Evolutionary conservation across 1,140 invertebrate genomes (phyloP).

Genomic region (Eurosta solidaginis): DNA sequence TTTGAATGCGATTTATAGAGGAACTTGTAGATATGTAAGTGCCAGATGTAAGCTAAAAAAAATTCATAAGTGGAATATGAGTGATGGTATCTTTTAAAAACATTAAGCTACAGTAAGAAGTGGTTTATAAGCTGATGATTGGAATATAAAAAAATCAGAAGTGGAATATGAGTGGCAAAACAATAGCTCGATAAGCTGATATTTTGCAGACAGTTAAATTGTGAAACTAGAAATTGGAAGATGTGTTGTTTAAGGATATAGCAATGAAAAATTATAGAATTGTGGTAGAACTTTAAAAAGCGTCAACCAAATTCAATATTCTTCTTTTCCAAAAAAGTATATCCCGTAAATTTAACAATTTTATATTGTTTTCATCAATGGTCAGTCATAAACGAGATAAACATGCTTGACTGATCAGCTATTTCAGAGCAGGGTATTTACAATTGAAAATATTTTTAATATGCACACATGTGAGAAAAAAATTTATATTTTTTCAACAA

Average conservation of each 20-base stretch:
- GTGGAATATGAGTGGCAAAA: too few relatives aligned
- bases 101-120: too few relatives aligned
- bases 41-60: too few relatives aligned
- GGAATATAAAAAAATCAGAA: too few relatives aligned
- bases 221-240: background rate
- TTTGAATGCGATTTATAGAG: background rate
- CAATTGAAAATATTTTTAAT: background rate
- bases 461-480: background rate
- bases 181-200: too few relatives aligned
- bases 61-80: background rate
- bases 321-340: background rate
- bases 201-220: background rate
- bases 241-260: background rate
- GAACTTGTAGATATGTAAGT: too few relatives aligned
- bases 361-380: conserved; percentile 11
- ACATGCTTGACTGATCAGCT: background rate
- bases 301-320: background rate
- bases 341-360: background rate
- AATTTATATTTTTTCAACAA: background rate
- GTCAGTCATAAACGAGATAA: background rate
- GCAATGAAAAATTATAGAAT: too few relatives aligned
- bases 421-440: background rate
- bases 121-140: too few relatives aligned
- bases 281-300: too few relatives aligned
- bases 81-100: background rate